Evolutionary conservation across 2,888 invertebrate species (phyloP), one percentile per base, ranked within the genome.

Genomic region (Lithophane socia): DNA sequence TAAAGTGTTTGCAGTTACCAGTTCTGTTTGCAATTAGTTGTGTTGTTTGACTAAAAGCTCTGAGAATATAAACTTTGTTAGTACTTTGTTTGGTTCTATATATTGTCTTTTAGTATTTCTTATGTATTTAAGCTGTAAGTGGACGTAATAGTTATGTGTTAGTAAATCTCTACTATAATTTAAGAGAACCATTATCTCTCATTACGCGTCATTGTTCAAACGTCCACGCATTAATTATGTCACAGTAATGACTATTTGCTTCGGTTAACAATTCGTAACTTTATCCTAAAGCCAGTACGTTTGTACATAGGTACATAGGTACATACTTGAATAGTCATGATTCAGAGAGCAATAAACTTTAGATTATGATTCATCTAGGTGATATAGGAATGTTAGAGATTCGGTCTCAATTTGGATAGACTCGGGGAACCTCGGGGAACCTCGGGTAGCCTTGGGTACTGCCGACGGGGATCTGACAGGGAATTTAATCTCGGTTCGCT

Each of bases 261-360:
- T 82, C 74, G 81, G 84, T 82, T 82, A 79, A 79, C 80, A 86
- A 83, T 79, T 84, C 24, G 84, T 70, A 64, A 65, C 75, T 79
- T 72, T 77, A 87, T 82, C 88, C 79, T 86, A 77, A 54, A 70
- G 72, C 63, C 75, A 58, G 13, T 76, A 82, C 37, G 68, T 80
- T 71, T 64, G 37, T 78, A 78, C 47, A 47, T 67, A 67, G 21
- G 47, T 72, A 73, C 8, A 37, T 66, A 87, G 21, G 47, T 72
- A 73, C 8, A 37, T 66, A 87, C 84, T 87, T 88, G 90, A 91
- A 90, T 77, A 88, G 79, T 91, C 92, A 89, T 93, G 92, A 92
- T 90, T 93, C 92, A 91, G 92, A 92, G 94, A 89, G 93, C 94
- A 94, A 93, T 93, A 93, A 94, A 93, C 95, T 92, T 89, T 90